These are phyloP conservation scores for Microcaecilia unicolor DNA, from an alignment of 2,797 vertebrate genomes.

Conservation along the genomic window DNA sequence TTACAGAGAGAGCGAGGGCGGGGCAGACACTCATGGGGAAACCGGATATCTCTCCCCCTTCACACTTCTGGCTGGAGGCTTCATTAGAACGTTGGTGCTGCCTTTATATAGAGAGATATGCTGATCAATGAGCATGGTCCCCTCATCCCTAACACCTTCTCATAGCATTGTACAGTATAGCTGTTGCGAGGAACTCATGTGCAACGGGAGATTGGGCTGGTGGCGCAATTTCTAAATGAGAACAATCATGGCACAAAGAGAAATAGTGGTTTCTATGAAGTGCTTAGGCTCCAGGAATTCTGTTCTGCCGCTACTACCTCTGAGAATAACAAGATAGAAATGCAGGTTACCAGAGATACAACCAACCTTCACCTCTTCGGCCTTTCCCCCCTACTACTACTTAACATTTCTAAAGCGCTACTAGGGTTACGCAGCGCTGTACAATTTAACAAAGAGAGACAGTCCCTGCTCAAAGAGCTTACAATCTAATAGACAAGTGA, in stretches of 20 bases:
- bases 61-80: too few relatives aligned
- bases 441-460: too few relatives aligned
- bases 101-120: too few relatives aligned
- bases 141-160: conserved; percentile 6
- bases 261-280: conserved; percentile 58
- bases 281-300: conserved; percentile 53
- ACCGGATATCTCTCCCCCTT: too few relatives aligned
- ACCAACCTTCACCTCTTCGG: conserved; percentile 10
- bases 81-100: too few relatives aligned
- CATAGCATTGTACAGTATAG: conserved; percentile 29
- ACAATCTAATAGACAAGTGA: too few relatives aligned
- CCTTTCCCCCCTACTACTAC: neutral
- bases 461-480: too few relatives aligned
- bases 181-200: conserved; percentile 37
- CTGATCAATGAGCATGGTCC: conserved; percentile 55
- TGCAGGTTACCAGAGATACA: conserved; percentile 35
- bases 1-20: too few relatives aligned
- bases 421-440: too few relatives aligned
- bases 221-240: conserved; percentile 56
- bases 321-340: conserved; percentile 30
- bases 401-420: too few relatives aligned
- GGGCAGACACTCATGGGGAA: too few relatives aligned
- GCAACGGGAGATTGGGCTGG: conserved; percentile 32
- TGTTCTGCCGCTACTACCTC: conserved; percentile 35
- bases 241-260: conserved; percentile 56